A percentile compares a stretch with the other conserved stretches of the same genome.
These are phyloP conservation scores for Calcarius lapponicus DNA, from an alignment of 2,797 vertebrate genomes.

Conservation along the genomic window DNA sequence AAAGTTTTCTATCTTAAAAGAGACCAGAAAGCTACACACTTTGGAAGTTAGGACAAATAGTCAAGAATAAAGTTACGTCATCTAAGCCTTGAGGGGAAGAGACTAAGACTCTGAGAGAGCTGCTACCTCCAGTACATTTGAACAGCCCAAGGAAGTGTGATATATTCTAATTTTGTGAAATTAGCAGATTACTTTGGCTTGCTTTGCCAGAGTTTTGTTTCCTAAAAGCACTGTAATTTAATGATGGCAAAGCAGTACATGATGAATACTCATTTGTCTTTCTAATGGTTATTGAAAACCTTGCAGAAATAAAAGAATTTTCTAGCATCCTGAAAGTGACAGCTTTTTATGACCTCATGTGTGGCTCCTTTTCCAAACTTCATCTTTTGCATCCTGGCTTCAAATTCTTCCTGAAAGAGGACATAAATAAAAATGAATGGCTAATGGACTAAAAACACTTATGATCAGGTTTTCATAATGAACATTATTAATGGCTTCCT, in stretches of 20 bases:
- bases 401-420: conserved; percentile 69
- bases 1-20: background rate
- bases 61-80: background rate
- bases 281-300: conserved; percentile 33
- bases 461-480: conserved; percentile 79
- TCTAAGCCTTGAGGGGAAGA: background rate
- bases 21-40: background rate
- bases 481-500: conserved; percentile 77
- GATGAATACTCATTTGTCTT: background rate
- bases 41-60: background rate
- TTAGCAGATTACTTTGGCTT: conserved; percentile 27
- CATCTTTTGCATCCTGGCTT: conserved; percentile 73
- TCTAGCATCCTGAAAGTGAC: conserved; percentile 55
- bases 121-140: background rate
- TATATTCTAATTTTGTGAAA: background rate
- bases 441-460: conserved; percentile 81
- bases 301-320: conserved; percentile 51
- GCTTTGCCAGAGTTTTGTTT: background rate
- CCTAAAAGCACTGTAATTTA: conserved; percentile 43
- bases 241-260: conserved; percentile 8
- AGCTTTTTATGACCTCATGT: conserved; percentile 67
- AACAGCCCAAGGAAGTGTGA: background rate
- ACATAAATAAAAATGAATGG: conserved; percentile 79
- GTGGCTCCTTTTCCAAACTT: conserved; percentile 70
- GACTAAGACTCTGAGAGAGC: background rate